phyloP scores from a whole-genome alignment of 2,113 vertebrate species.

The Mobula hypostoma region DNA sequence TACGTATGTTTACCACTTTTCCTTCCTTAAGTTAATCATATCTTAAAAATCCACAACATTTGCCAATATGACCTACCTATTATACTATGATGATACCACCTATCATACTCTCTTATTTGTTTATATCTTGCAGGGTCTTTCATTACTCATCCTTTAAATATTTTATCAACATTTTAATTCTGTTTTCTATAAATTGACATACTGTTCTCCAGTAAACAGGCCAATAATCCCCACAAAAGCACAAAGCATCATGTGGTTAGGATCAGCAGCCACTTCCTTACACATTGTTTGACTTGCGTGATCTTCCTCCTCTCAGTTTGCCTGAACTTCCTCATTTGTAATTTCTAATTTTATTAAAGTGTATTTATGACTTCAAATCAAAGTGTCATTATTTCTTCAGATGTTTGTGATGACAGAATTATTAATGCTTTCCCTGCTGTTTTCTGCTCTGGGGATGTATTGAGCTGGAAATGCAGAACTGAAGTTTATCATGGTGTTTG shows the following conservation, averaged over 20 bases:
- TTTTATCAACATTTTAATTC: background rate
- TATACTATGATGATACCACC: background rate
- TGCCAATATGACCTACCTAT: background rate
- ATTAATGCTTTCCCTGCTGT: background rate
- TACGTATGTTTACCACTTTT: background rate
- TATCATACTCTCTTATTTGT: background rate
- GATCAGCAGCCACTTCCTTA: background rate
- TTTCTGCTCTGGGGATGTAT: background rate
- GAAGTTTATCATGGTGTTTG: background rate
- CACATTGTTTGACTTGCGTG: background rate
- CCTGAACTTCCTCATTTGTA: background rate
- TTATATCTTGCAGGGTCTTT: background rate
- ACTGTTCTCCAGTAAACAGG: background rate
- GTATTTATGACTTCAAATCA: background rate
- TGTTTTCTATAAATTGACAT: background rate
- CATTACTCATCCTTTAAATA: background rate
- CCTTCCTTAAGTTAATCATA: background rate
- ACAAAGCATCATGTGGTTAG: background rate
- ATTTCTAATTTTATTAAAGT: constrained; percentile 11
- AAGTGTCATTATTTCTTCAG: background rate
- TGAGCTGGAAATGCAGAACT: background rate
- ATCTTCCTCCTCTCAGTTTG: background rate
- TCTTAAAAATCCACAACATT: background rate
- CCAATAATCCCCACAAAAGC: background rate
- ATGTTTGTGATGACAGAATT: background rate